Evolutionary conservation across 2,888 invertebrate genomes (phyloP).

Genomic region (Sinelater perroti): DNA sequence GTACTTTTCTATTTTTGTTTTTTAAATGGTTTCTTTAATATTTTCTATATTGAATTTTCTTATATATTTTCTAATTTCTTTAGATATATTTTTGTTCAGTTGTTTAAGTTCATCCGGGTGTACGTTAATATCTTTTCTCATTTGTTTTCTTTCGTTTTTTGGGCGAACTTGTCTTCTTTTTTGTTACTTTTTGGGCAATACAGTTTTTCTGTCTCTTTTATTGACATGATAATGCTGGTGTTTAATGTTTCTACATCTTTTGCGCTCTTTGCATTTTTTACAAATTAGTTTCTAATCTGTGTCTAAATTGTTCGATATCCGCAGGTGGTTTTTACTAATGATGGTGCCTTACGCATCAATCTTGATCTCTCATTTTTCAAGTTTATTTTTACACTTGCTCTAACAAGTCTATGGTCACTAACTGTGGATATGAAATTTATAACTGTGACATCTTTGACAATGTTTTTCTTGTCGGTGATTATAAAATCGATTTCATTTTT

Average conservation of each 20-base stretch:
- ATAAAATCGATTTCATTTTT: not conserved
- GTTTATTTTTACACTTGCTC: not conserved
- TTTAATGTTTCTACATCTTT: not conserved
- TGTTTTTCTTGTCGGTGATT: not conserved
- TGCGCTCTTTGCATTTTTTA: not conserved
- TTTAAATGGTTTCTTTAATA: not conserved
- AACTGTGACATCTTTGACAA: constrained; percentile 2
- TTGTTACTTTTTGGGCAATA: not conserved
- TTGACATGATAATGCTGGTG: not conserved
- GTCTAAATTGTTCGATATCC: not conserved
- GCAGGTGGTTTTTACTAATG: not conserved
- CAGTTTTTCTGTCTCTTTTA: not conserved
- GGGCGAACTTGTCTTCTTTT: not conserved
- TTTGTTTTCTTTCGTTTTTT: not conserved
- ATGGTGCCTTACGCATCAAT: not conserved
- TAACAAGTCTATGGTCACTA: not conserved
- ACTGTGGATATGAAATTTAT: not conserved
- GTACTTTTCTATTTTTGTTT: constrained; percentile 5
- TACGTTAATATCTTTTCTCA: not conserved
- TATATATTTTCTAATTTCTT: not conserved
- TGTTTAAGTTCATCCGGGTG: not conserved
- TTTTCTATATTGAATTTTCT: not conserved
- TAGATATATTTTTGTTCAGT: not conserved
- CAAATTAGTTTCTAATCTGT: not conserved
- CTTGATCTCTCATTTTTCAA: not conserved